Base-by-base conservation (phyloP, 2,888 invertebrate species). In the Syrphus vitripennis region DNA sequence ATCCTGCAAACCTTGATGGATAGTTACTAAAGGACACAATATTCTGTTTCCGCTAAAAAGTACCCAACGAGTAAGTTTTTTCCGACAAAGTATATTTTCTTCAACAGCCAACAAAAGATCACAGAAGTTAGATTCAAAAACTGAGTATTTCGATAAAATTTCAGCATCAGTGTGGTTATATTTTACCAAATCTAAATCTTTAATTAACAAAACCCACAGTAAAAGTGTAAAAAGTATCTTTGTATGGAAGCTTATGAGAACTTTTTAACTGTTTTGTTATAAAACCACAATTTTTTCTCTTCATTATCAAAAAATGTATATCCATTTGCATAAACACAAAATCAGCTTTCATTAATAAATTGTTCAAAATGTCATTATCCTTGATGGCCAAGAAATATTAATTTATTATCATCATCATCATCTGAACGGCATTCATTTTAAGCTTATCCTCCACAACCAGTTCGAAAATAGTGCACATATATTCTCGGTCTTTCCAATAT, bases 301-400 rank as follows among this genome's bases (percentile, higher is more conserved):
- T 14, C 48, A 48, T 29, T 6, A 29, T 14, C 48, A 14, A 48
- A 48, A 48, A n/a, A n/a, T n/a, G n/a, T n/a, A 5, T 57, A 55
- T 65, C 61, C 42, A 75, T 24, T 63, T 48, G 19, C 29, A 77
- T 63, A 7, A 19, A 50, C 72, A 53, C 59, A 42, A 29, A 81
- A 72, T 83, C 77, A 65, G 72, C 59, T 50, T 50, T 76, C 65
- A 76, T 77, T 61, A 72, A 78, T 65, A 65, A 65, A 65, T 65
- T 34, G 21, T 21, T 26, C 61, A 16, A 67, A 42, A 16, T 55
- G 26, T 34, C 59, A 45, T 37, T 67, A 67, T 77, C 77, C 72
- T 45, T 78, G 48, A 26, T 37, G 37, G 40, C 40, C n/a, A 48
- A 61, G 61, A 69, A 82, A 61, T 34, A 77, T 71, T 63, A 74